Evolutionary conservation across 1,140 invertebrate species (phyloP), one percentile per base, ranked within the genome.

Genomic region (Hestina assimilis): DNA sequence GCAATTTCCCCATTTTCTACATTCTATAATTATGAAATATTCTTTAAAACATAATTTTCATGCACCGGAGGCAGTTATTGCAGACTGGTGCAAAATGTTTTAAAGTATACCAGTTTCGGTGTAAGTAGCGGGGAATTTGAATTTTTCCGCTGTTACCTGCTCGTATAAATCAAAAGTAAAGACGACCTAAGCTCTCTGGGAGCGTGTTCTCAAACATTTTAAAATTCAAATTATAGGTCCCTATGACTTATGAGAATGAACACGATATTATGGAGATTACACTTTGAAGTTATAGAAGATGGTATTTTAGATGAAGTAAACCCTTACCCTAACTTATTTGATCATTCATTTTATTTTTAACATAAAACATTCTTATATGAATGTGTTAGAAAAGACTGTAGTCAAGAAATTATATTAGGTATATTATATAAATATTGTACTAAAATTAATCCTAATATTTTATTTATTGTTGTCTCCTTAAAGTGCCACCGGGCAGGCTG

Each of bases 111-210:
- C 15, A 2, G 52, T 57, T 47, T 50, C 61, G 52, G 57, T 62
- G 66, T 68, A 63, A 69, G 59, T 64, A 59, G 68, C 41, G 67
- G 53, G 45, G 77, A 86, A 87, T 87, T 87, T 83, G 75, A 87
- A 87, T 84, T 82, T 87, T 83, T 87, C 78, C 72, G 71, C 79
- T 72, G 73, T 87, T 82, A 84, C 79, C 81, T 87, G 76, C 52
- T 74, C 72, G 75, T 83, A 87, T 87, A 87, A 87, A 87, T 87
- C 81, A 84, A 68, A 66, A 64, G 72, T 59, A 80, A 84, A 79
- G 76, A 76, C 81, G 71, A 72, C 69, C 59, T 84, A 81, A 84
- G 79, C 79, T 77, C 79, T 75, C 50, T 48, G 47, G 68, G 73
- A 79, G 70, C 69, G 69, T 53, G 57, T 59, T 59, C 41, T 59